Evolutionary conservation across 1,140 invertebrate genomes (phyloP).

Genomic region (Penaeus chinensis): DNA sequence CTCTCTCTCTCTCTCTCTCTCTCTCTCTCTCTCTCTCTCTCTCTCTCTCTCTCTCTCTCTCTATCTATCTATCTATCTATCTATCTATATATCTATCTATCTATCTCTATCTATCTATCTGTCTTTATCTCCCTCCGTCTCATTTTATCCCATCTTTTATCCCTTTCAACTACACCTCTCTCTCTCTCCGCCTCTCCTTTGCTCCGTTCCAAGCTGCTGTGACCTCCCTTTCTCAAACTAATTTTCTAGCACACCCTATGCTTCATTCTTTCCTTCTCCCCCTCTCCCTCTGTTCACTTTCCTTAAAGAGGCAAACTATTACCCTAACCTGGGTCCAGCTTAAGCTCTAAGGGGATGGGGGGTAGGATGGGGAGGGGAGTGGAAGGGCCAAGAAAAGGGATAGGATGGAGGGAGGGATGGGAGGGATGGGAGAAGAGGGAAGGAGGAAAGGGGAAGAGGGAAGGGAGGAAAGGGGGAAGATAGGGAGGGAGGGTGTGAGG

Average conservation of each 20-base stretch:
- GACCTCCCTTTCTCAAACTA: background rate
- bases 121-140: background rate
- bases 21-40: slow-evolving; percentile 19
- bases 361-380: too few species aligned
- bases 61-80: background rate
- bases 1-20: background rate
- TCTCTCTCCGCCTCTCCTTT: background rate
- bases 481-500: too few species aligned
- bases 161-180: background rate
- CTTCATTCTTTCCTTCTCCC: slow-evolving; percentile 5
- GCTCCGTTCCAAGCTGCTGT: background rate
- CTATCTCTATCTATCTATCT: background rate
- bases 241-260: too few species aligned
- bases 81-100: background rate
- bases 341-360: too few species aligned
- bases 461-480: too few species aligned
- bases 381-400: too few species aligned
- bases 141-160: background rate
- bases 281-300: too few species aligned
- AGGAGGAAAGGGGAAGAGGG: too few species aligned
- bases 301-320: too few species aligned
- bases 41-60: background rate
- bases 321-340: too few species aligned
- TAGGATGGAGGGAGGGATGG: too few species aligned
- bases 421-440: too few species aligned